Base-by-base conservation (phyloP, 2,113 vertebrate species). In the Gobio gobio region DNA sequence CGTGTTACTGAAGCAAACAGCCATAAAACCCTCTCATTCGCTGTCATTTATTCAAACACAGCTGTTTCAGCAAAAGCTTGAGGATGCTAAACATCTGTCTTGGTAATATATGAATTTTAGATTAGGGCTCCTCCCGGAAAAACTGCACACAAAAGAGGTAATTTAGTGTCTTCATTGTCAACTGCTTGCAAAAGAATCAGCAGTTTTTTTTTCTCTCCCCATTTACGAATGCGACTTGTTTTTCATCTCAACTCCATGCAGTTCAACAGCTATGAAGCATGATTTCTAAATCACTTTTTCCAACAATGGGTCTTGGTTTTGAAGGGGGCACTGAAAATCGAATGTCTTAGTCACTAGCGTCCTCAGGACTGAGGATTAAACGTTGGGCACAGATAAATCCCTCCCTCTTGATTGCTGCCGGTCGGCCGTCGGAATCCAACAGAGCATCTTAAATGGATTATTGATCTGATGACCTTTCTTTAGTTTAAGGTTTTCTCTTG, bases 371-470 rank as follows among this genome's bases (percentile, higher is more conserved):
- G 89, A 92, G 74, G 83, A 83, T 83, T 81, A 51, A 87, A 89
- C 64, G 49, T 74, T 63, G 61, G 83, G 43, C 92, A 91, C 83
- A 92, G 92, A 93, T 92, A 94, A 94, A 95, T 94, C 94, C 92
- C 92, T 89, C 87, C 86, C 86, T 89, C 88, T 91, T 93, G 92
- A 94, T 93, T 93, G 92, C 90, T 82, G 89, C 86, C 83, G 81
- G 83, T 88, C 83, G 86, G 88, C 85, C 86, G 90, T 93, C 91
- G 87, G 90, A 93, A 92, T 94, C 92, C 92, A 87, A 78, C 56
- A 82, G 91, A 93, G 91, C 90, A 92, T 92, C 93, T 95, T 93
- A 94, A 94, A 95, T 94, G 92, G 93, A 94, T 93, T 94, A 95
- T 95, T 94, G 94, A 95, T 95, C 91, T 81, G 3, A 24, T 94